Evolutionary conservation across 2,113 vertebrate genomes (phyloP).

Genomic region (Pontoporia blainvillei): DNA sequence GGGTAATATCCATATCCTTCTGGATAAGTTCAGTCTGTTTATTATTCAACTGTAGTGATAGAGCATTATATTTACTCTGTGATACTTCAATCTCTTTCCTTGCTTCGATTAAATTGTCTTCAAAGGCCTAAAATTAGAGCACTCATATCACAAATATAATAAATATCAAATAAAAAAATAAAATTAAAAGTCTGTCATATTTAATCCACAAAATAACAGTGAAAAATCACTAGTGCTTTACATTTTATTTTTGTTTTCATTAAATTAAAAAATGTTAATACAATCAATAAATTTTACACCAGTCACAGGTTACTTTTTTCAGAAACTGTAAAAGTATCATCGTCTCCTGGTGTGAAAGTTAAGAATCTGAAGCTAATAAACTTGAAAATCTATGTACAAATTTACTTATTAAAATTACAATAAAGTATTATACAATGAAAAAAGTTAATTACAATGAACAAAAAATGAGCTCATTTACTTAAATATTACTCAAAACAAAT

Average conservation of each 20-base stretch:
- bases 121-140: conserved; percentile 65
- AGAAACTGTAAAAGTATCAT: not conserved
- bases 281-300: not conserved
- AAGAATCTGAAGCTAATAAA: conserved; percentile 27
- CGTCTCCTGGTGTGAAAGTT: not conserved
- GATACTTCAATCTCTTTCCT: conserved; percentile 67
- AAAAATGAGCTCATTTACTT: not conserved
- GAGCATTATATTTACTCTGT: conserved; percentile 64
- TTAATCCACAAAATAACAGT: not conserved
- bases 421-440: not conserved
- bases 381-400: not conserved
- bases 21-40: conserved; percentile 71
- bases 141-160: conserved; percentile 37
- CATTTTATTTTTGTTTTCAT: not conserved
- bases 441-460: not conserved
- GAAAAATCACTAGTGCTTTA: not conserved
- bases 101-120: conserved; percentile 66
- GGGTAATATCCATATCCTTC: conserved; percentile 71
- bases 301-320: not conserved
- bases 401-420: not conserved
- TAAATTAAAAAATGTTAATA: not conserved
- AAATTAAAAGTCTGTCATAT: not conserved
- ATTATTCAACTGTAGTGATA: conserved; percentile 63
- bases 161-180: not conserved
- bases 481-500: not conserved